Evolutionary conservation across 1,140 invertebrate species (phyloP).

Genomic region (Lutraria rhynchaena): DNA sequence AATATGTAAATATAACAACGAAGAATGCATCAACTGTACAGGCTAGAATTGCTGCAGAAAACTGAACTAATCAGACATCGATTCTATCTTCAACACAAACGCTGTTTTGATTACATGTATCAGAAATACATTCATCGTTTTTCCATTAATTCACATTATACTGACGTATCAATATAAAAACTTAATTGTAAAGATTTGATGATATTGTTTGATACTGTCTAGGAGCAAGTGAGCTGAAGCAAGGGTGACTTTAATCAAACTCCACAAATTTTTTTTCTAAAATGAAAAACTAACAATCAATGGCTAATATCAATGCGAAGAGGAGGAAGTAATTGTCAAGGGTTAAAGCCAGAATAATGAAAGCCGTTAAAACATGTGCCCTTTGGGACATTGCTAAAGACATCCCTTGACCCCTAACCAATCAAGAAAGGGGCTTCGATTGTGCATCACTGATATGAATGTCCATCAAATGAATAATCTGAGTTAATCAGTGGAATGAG

Average conservation of each 20-base stretch:
- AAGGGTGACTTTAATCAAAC: conserved; percentile 46
- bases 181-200: conserved; percentile 50
- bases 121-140: conserved; percentile 48
- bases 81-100: conserved; percentile 48
- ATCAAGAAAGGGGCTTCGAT: conserved; percentile 29
- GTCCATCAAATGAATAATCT: conserved; percentile 25
- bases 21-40: conserved; percentile 18
- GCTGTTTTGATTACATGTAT: conserved; percentile 49
- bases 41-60: conserved; percentile 10
- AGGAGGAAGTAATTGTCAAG: conserved; percentile 57
- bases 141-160: conserved; percentile 50
- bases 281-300: conserved; percentile 51
- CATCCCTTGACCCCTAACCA: conserved; percentile 45
- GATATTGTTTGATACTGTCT: background rate
- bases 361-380: conserved; percentile 51
- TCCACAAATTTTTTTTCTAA: conserved; percentile 19
- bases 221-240: conserved; percentile 17
- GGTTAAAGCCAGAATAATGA: conserved; percentile 60
- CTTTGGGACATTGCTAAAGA: conserved; percentile 36
- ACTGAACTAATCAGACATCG: conserved; percentile 18
- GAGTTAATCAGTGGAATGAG: conserved; percentile 8
- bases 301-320: conserved; percentile 25
- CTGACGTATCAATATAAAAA: conserved; percentile 57
- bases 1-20: conserved; percentile 37
- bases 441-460: conserved; percentile 27